A percentile compares a stretch with the other conserved stretches of the same genome.
Evolutionary conservation across 2,113 vertebrate species (phyloP).

Genomic region (Epinephelus cyanopodus): DNA sequence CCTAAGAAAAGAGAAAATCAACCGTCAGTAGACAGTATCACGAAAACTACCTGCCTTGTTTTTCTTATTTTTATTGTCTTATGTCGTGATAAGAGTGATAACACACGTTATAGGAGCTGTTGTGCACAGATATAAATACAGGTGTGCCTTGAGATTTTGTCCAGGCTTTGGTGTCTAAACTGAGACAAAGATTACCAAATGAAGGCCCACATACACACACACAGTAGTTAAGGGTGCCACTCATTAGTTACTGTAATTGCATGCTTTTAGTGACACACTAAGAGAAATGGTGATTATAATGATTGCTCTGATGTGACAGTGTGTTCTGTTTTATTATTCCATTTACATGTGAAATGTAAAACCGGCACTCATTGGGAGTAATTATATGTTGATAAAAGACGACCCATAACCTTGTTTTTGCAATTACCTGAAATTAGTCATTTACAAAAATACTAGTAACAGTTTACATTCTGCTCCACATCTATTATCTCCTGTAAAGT

Average conservation of each 20-base stretch:
- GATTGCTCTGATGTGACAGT: neutral
- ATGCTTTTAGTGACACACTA: neutral
- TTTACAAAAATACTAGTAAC: neutral
- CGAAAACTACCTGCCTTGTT: too few species aligned
- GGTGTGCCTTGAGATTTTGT: too few species aligned
- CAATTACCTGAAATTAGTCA: neutral
- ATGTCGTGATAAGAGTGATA: too few species aligned
- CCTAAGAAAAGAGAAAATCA: too few species aligned
- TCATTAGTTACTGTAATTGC: neutral
- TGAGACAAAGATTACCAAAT: too few species aligned
- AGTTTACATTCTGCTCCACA: neutral
- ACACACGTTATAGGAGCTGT: too few species aligned
- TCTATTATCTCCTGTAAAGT: neutral
- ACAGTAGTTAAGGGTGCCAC: neutral
- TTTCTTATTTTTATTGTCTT: too few species aligned
- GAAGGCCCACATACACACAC: neutral
- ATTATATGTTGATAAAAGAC: neutral
- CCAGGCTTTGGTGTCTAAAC: neutral
- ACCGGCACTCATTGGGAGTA: neutral
- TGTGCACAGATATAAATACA: too few species aligned
- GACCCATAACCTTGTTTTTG: slow-evolving; percentile 1
- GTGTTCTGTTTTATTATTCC: neutral
- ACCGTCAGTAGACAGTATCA: too few species aligned
- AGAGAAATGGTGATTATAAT: neutral
- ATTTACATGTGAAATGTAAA: neutral